Conservation (phyloP, 2,113 vertebrate genomes). For the Setophaga petechia region DNA sequence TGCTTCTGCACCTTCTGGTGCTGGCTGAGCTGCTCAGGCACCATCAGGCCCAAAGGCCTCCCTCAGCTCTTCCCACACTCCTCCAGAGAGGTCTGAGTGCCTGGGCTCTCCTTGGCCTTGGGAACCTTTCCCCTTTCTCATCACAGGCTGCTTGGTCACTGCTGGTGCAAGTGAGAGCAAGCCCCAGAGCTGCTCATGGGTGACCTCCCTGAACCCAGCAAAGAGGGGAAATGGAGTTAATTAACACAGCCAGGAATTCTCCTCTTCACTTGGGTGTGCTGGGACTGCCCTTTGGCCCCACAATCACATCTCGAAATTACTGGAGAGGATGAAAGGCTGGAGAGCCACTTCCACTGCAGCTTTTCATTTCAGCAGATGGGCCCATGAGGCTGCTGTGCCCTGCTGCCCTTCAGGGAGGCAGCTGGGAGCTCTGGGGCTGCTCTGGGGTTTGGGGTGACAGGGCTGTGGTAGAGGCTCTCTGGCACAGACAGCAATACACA, state of each 20-base stretch:
- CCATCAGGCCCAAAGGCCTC: accelerated
- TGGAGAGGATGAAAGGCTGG: neutral
- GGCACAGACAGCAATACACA: neutral
- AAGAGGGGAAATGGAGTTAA: neutral
- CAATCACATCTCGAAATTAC: neutral
- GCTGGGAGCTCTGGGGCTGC: neutral
- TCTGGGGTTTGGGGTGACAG: neutral
- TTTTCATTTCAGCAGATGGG: neutral
- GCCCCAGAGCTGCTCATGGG: neutral
- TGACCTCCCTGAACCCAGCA: neutral
- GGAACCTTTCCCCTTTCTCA: neutral
- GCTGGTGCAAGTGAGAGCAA: accelerated
- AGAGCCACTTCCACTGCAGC: neutral
- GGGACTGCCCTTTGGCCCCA: neutral
- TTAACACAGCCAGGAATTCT: neutral
- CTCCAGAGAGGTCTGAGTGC: neutral
- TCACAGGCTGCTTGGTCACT: neutral
- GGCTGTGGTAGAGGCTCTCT: no score
- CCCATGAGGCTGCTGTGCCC: neutral
- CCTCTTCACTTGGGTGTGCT: neutral
- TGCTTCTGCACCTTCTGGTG: neutral
- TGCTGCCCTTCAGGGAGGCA: neutral
- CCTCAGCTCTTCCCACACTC: neutral
- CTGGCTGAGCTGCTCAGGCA: neutral
- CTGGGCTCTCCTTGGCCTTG: neutral